phyloP scores from a whole-genome alignment of 1,140 invertebrate species.

The Cyphomyrmex costatus region DNA sequence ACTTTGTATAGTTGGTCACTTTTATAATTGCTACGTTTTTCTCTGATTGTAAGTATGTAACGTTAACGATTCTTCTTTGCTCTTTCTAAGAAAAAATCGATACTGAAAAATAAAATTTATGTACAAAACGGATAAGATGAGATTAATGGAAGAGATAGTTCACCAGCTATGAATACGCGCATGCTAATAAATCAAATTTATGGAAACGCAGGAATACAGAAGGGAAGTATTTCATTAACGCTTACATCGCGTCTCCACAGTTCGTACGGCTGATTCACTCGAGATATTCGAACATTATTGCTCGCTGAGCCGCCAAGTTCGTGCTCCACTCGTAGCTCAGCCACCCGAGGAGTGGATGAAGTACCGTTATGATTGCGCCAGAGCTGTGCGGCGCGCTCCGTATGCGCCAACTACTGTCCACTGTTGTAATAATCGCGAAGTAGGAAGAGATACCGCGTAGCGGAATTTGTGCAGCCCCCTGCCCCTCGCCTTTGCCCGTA shows the following conservation, averaged over 20 bases:
- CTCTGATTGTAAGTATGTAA: neutral
- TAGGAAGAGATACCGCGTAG: conserved; percentile 59
- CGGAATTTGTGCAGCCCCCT: conserved; percentile 64
- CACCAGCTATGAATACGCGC: neutral
- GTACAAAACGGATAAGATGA: neutral
- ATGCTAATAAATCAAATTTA: conserved; percentile 6
- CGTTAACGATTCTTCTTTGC: neutral
- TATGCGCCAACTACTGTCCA: conserved; percentile 55
- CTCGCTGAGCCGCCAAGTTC: conserved; percentile 41
- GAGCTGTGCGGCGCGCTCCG: conserved; percentile 33
- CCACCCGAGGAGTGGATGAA: conserved; percentile 76
- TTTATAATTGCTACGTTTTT: no score
- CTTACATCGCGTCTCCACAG: conserved; percentile 9
- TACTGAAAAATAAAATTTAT: neutral
- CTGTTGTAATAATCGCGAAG: conserved; percentile 68
- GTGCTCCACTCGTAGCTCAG: conserved; percentile 44
- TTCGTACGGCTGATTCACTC: conserved; percentile 29
- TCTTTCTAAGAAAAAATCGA: neutral
- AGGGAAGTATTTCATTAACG: conserved; percentile 39
- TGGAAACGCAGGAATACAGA: neutral
- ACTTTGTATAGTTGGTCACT: no score
- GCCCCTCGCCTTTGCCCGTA: conserved; percentile 27
- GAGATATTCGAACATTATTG: conserved; percentile 50
- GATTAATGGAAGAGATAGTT: neutral
- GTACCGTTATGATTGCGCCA: conserved; percentile 79